Evolutionary conservation across 2,888 invertebrate genomes (phyloP), one percentile per base, ranked within the genome.

Genomic region (Andrena marginata): DNA sequence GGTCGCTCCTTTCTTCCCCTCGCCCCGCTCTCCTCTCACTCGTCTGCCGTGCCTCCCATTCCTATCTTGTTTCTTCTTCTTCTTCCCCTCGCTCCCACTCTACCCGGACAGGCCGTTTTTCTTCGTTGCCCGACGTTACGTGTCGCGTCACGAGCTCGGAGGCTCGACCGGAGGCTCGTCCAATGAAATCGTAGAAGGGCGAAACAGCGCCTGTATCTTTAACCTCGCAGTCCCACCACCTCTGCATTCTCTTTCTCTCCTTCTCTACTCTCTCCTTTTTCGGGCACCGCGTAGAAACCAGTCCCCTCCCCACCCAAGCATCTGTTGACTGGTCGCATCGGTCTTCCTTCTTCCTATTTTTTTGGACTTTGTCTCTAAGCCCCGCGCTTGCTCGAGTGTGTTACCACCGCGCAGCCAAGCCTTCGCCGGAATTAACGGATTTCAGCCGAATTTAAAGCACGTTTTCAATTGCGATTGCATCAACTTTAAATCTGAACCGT

Each of bases 171-270:
- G 83, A 80, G 80, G 83, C 77, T 85, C 87, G 89, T 85, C 91
- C 92, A 91, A 91, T 91, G 86, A 51, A 8, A 74, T 73, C 59
- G 69, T 89, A 90, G 91, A 91, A 91, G 87, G 90, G 89, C 76
- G 75, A 84, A 72, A 70, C 81, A 76, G 73, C 80, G 82, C 54
- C 81, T 80, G 29, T 71, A 84, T 75, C 70, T 65, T 67, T 72
- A 74, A 83, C 75, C 83, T 77, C 80, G 81, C 54, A 48, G 65
- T 33, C 35, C 71, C 65, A 64, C 77, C 77, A 83, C 79, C 69
- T 63, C 76, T 72, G 16, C 42, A 6, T 23, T 35, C 56, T 63
- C 48, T 65, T 63, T 16, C 67, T 59, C 51, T 35, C 51, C 33
- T 59, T 42, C 54, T 49, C 35, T 29, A 26, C 54, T n/a, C 54